Percentiles rank a stretch among this genome's conserved stretches.
phyloP scores from a whole-genome alignment of 23 tunicate genomes.

The Styela clava region DNA sequence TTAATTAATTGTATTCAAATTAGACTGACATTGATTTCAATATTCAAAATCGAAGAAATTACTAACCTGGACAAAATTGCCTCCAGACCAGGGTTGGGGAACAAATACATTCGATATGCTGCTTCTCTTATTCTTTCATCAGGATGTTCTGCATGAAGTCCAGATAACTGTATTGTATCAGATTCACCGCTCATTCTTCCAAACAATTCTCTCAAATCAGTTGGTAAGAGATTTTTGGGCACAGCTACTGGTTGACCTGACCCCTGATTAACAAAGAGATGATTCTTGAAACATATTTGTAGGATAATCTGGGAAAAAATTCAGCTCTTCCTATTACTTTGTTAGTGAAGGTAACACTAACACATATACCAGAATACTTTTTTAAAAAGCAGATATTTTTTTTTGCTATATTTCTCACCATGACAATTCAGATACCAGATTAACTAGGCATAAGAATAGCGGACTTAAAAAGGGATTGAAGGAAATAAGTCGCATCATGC shows the following conservation, averaged over 20 bases:
- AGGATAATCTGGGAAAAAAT: too few species aligned
- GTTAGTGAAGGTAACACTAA: not conserved
- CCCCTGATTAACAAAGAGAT: slow-evolving; percentile 16
- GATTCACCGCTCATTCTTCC: slow-evolving; percentile 23
- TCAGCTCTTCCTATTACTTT: too few species aligned
- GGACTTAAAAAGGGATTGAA: too few species aligned
- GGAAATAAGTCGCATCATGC: too few species aligned
- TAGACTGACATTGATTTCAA: too few species aligned
- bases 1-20: too few species aligned
- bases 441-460: too few species aligned
- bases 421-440: too few species aligned
- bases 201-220: slow-evolving; percentile 30
- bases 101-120: slow-evolving; percentile 63
- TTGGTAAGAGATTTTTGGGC: slow-evolving; percentile 53
- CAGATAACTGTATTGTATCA: slow-evolving; percentile 30
- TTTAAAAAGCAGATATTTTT: not conserved
- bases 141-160: slow-evolving; percentile 54
- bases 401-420: too few species aligned
- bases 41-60: too few species aligned
- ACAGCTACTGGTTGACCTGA: slow-evolving; percentile 44
- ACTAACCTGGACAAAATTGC: slow-evolving; percentile 42
- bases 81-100: slow-evolving; percentile 51
- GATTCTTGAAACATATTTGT: not conserved
- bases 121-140: slow-evolving; percentile 75
- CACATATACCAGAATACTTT: not conserved